Evolutionary conservation across 2,888 invertebrate genomes (phyloP), one percentile per base, ranked within the genome.

Genomic region (Ornithoptera alexandrae): DNA sequence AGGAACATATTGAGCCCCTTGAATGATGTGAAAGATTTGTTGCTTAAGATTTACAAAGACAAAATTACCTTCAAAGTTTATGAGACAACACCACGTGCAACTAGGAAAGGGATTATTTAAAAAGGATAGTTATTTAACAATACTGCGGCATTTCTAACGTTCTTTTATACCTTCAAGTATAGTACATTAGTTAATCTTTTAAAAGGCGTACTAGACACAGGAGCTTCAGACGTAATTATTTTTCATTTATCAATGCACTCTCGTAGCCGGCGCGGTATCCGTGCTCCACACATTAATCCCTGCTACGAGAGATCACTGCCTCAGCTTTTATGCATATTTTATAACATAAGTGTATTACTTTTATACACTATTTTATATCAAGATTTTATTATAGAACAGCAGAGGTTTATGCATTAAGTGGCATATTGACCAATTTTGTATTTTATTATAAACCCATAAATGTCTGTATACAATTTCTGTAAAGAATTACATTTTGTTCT

Each of bases 261-360:
- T 18, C 56, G 36, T 36, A 24, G 56, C 63, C 20, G 30, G 20
- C 17, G 59, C 66, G 56, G 30, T 22, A 39, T 39, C 53, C 30
- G 65, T 24, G 36, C 62, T 39, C 57, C 60, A 62, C 56, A 42
- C 57, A 42, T 65, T 62, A 66, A 59, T 63, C 63, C 67, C 50
- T 39, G 50, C 62, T 58, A 39, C 20, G 58, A 59, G 50, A 62
- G 59, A 70, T 67, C 59, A 70, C 20, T 17, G 66, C 53, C 60
- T 67, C 58, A 57, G n/a, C 58, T 59, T 69, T 66, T 20, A 66
- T 62, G 62, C 66, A 70, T 66, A 66, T 63, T 70, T 70, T 67
- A 70, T 67, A n/a, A 67, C 50, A 59, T 67, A 70, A 63, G 42
- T 69, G 67, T 60, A 67, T 63, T 67, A 63, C 53, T 50, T 70